Conservation (phyloP, 2,113 vertebrate genomes). For the Halichoerus grypus region DNA sequence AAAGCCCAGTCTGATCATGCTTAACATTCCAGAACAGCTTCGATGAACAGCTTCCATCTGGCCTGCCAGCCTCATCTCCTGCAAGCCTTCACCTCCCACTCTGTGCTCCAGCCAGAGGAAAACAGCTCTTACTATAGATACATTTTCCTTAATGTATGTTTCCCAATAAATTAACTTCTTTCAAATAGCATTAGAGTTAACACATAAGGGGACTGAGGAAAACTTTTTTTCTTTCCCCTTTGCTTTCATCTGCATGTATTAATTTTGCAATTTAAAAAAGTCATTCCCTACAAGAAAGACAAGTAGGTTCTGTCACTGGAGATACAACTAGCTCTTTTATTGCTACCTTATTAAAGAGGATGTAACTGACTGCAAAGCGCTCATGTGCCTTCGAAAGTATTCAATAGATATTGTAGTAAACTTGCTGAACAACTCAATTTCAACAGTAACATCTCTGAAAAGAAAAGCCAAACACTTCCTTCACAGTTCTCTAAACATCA, state of each 20-base stretch:
- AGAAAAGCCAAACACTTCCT: constrained; percentile 46
- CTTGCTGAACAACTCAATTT: constrained; percentile 63
- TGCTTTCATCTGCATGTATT: neutral
- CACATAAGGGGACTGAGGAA: neutral
- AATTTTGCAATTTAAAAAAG: constrained; percentile 13
- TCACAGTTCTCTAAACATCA: neutral
- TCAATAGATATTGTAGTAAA: constrained; percentile 1
- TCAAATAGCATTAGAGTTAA: neutral
- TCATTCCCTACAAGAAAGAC: neutral
- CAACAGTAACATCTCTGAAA: constrained; percentile 39
- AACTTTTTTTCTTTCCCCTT: neutral
- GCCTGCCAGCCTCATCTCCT: neutral
- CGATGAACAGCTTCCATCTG: neutral
- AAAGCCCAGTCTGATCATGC: neutral
- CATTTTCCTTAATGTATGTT: neutral
- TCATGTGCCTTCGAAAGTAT: neutral
- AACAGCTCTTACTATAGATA: neutral
- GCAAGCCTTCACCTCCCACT: neutral
- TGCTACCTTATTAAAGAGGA: neutral
- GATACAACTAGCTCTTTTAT: neutral
- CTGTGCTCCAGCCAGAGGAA: neutral
- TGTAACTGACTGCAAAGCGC: neutral
- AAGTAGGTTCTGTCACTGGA: neutral
- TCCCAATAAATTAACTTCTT: neutral
- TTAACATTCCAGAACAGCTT: neutral